Percentiles rank a stretch among this genome's conserved stretches.
Conservation (phyloP, 2,888 invertebrate genomes). For the Orthonevra nobilis region DNA sequence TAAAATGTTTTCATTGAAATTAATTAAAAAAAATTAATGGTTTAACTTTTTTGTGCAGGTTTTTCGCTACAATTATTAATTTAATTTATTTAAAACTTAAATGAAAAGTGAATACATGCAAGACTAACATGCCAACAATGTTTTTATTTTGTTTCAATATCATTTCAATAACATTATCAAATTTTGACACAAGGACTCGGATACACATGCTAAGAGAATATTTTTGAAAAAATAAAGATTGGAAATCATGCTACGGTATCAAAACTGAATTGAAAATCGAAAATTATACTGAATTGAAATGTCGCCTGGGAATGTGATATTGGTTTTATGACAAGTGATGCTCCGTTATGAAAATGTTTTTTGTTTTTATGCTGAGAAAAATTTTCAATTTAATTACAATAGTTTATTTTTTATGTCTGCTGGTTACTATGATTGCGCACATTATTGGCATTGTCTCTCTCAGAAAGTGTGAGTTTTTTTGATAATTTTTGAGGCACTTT, state of each 20-base stretch:
- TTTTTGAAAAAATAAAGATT: constrained; percentile 1
- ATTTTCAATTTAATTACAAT: constrained; percentile 3
- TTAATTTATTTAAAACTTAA: constrained; percentile 22
- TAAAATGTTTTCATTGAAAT: not conserved
- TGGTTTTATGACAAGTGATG: constrained; percentile 58
- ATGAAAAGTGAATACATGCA: constrained; percentile 57
- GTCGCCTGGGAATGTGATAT: constrained; percentile 60
- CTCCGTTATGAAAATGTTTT: constrained; percentile 63
- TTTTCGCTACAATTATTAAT: constrained; percentile 34
- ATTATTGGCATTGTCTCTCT: constrained; percentile 69
- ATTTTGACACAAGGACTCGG: constrained; percentile 31
- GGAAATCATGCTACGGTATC: constrained; percentile 22
- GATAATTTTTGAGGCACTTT: constrained; percentile 55
- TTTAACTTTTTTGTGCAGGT: constrained; percentile 50
- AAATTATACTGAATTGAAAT: constrained; percentile 52
- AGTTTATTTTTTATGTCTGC: constrained; percentile 9
- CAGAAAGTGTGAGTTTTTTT: constrained; percentile 28
- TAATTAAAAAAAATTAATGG: no score
- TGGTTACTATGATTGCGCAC: constrained; percentile 46
- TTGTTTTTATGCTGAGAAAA: constrained; percentile 12
- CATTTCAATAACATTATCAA: constrained; percentile 45
- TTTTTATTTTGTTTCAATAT: constrained; percentile 27
- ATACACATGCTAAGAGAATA: constrained; percentile 27
- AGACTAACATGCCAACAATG: constrained; percentile 71
- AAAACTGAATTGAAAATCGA: constrained; percentile 50